These are phyloP conservation scores for Oscheius sp. DNA, from an alignment of 2,888 invertebrate genomes.

Conservation along the genomic window DNA sequence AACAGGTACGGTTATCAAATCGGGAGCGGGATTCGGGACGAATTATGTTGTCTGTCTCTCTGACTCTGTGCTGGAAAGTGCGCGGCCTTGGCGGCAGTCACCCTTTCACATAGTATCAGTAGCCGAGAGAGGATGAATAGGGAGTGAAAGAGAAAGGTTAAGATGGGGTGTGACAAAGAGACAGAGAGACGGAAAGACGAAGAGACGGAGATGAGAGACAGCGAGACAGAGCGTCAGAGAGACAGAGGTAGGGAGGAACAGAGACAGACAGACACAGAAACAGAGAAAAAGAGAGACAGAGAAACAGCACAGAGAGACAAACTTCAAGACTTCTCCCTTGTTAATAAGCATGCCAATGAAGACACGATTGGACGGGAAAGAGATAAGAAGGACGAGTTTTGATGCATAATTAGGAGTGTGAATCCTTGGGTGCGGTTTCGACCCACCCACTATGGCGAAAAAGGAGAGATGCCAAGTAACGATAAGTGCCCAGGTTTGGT, in stretches of 20 bases:
- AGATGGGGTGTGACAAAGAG: no score
- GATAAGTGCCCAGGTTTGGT: conserved; percentile 29
- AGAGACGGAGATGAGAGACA: background rate
- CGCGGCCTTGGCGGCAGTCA: conserved; percentile 33
- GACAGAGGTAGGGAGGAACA: background rate
- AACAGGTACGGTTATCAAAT: conserved; percentile 52
- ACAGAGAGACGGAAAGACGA: no score
- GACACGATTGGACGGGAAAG: no score
- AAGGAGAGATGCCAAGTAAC: background rate
- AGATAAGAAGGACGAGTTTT: no score
- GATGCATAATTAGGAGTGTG: no score
- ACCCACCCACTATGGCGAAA: no score
- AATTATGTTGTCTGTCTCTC: conserved; percentile 14
- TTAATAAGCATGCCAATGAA: no score
- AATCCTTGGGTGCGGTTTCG: no score
- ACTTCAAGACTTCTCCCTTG: no score
- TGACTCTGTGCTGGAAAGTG: conserved; percentile 22
- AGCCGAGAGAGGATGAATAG: background rate
- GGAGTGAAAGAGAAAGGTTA: background rate
- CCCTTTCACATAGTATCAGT: background rate
- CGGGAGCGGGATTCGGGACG: conserved; percentile 13
- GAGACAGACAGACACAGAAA: no score
- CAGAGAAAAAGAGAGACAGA: no score
- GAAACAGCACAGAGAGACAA: no score
- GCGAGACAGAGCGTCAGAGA: background rate